Evolutionary conservation across 2,888 invertebrate genomes (phyloP).

Genomic region (Agrochola circellaris): DNA sequence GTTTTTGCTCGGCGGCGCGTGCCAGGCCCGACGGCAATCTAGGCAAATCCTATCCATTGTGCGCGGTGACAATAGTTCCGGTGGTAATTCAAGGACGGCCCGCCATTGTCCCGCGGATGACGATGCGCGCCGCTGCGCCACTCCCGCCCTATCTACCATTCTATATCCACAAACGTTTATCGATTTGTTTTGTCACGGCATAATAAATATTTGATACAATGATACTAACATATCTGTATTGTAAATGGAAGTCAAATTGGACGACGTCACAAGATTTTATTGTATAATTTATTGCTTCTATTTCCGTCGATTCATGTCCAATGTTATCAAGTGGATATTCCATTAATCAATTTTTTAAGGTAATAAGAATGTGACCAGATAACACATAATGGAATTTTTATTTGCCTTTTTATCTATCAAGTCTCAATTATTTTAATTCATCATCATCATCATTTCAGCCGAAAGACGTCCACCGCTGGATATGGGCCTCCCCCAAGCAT

Average conservation of each 20-base stretch:
- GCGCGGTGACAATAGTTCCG: constrained; percentile 86
- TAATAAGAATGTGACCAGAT: no score
- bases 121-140: constrained; percentile 69
- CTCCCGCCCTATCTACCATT: constrained; percentile 67
- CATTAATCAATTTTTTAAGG: neutral
- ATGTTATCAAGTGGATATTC: constrained; percentile 23
- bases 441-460: no score
- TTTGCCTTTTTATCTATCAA: neutral
- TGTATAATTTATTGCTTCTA: constrained; percentile 45
- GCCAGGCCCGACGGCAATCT: constrained; percentile 78
- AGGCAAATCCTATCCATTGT: constrained; percentile 87
- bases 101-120: constrained; percentile 80
- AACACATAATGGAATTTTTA: neutral
- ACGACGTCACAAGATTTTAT: constrained; percentile 43
- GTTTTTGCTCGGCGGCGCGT: constrained; percentile 78
- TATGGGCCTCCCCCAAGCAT: no score
- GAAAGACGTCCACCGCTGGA: no score
- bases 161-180: constrained; percentile 65
- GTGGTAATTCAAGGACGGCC: constrained; percentile 87
- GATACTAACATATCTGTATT: constrained; percentile 42
- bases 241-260: constrained; percentile 45
- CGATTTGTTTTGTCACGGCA: constrained; percentile 59
- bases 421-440: neutral
- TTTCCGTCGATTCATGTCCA: constrained; percentile 24
- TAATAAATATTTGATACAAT: constrained; percentile 59